Base-by-base conservation (phyloP, 2,113 vertebrate genomes). In the Antigone vipio region DNA sequence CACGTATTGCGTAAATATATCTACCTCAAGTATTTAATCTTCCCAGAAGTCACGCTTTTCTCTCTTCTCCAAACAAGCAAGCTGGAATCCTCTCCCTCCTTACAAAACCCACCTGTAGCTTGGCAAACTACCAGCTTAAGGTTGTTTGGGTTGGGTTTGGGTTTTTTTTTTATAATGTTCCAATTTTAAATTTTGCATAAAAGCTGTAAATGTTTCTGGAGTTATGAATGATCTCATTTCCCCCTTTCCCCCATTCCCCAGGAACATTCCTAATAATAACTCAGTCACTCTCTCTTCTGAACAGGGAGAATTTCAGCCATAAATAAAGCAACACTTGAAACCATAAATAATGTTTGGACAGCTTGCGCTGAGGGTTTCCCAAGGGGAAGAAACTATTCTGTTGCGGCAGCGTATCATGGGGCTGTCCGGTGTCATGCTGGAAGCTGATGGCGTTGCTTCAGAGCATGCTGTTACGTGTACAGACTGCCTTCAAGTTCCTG, bases 1-100 rank as follows among this genome's bases (percentile, higher is more conserved):
- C 88, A 94, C 93, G 35, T 93, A 71, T 30, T 89, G 92, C 86
- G 85, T 88, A 96, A 94, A 95, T 95, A 83, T 93, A 88, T 96
- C 95, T 73, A 55, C 55, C 85, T 95, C 67, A 84, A 93, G 83
- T 85, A 88, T 93, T 95, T 93, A 6, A 90, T 92, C 55, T 86
- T 91, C 79, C 52, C 72, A 93, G 82, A 92, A 92, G 82, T 88
- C 67, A 63, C 71, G 72, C 71, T 96, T 96, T 80, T 42, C 24
- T 91, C 69, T 94, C 62, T 75, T 92, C 58, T 80, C 47, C 59
- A 84, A 88, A 89, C 38, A 82, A 88, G 89, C 91, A 78, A 77
- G 49, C 64, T 92, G 83, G 64, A 92, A 91, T 90, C 62, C 18
- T 91, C 5, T 92, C n/a, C 12, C 14, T 92, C 63, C 47, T 83